Base-by-base conservation (phyloP, 2,888 invertebrate species). In the Reticulitermes lucifugus region DNA sequence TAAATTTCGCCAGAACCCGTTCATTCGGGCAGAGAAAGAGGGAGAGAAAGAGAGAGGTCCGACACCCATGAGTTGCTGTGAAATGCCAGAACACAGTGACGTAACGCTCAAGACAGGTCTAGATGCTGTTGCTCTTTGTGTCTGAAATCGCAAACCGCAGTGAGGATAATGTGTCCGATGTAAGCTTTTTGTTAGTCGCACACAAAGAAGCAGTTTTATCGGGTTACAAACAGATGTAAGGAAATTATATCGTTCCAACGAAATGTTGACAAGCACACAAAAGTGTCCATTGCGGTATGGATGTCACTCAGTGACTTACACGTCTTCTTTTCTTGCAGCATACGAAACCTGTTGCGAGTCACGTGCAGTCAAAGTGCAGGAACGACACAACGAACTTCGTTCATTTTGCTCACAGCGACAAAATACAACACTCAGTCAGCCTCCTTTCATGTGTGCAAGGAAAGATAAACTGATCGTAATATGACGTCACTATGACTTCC, bases 181-280 rank as follows among this genome's bases (percentile, higher is more conserved):
- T 22, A 22, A 35, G n/a, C 41, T 77, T 46, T 77, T 43, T 46
- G 77, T 46, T 43, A n/a, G 22, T 9, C 22, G 3, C 25, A 77
- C n/a, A 46, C 77, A 77, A 46, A 77, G 43, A 77, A 46, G 22
- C 12, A 21, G 77, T 46, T 77, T 77, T n/a, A 77, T 77, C 77
- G 77, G n/a, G 77, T 77, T 77, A 51, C 77, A 77, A 77, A 77
- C 77, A 77, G 77, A n/a, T n/a, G 41, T n/a, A 46, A n/a, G 77
- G 77, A 77, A 46, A 77, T 77, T 46, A 77, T 51, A 77, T 77
- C 77, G 73, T 41, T 73, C 73, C 73, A 73, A 10, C 41, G 22
- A 21, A 41, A 21, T 46, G 77, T 46, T 46, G 41, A 41, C 46
- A n/a, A n/a, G 77, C 46, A n/a, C 46, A 77, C 77, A 46, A 77